Base-by-base conservation (phyloP, 2,113 vertebrate species). In the Perca schrenkii region DNA sequence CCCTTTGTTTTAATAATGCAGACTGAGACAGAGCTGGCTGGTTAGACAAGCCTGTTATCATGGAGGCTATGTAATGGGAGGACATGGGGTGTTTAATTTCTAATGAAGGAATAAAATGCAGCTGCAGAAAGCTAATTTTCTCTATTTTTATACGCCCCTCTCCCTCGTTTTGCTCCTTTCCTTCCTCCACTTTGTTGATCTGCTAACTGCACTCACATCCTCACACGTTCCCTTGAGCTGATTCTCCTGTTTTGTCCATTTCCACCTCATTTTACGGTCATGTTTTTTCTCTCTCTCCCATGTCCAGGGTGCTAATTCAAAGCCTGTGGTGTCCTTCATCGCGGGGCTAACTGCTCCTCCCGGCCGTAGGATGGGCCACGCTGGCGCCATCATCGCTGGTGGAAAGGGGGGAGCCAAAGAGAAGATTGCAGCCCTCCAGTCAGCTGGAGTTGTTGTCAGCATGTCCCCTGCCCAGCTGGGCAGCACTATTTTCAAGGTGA, bases 381-480 rank as follows among this genome's bases (percentile, higher is more conserved):
- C 98, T 0, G 98, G 98, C 6, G 98, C 98, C 31, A 99, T 99
- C 92, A 99, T 99, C 15, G 98, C 98, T 25, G 98, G 98, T 5
- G 98, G 98, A 2, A 99, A 99, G 81, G 98, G 98, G 10, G 98
- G 98, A 13, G 98, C 98, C 67, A 99, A 99, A 91, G 98, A 99
- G 94, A 99, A 99, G 94, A 99, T 99, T 14, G 88, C 97, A 0
- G 98, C 98, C 76, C 97, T 99, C 14, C 98, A 99, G 95, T 95
- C 93, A 0, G 98, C 98, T 0, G 98, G 98, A 0, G 98, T 98
- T 6, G 95, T 98, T 1, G 96, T 99, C 94, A 99, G 98, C 92
- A 99, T 99, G 98, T 99, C 98, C 67, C 98, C 98, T 4, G 98
- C 98, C 11, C 98, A 99, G 94, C 95, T 99, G 57, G 98, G 98